Evolutionary conservation across 2,888 invertebrate genomes (phyloP), one percentile per base, ranked within the genome.

Genomic region (Lasioglossum morio): DNA sequence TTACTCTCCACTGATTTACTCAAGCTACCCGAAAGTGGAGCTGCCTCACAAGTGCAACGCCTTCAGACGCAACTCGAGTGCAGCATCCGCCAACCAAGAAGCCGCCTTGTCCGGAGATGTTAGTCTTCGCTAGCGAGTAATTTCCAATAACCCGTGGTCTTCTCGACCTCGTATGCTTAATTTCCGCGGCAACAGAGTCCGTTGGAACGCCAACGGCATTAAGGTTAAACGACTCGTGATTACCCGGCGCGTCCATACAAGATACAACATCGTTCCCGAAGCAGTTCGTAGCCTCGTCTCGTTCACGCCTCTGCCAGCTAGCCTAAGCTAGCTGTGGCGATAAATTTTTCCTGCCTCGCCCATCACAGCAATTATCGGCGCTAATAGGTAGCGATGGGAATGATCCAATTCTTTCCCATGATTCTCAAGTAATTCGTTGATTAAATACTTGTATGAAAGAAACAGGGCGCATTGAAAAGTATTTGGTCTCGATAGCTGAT

Each of bases 331-430:
- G 57, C 57, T 57, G 57, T n/a, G 30, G 85, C 82, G 83, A 81
- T 76, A 74, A 82, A 87, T 86, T 84, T 87, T 86, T 90, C 69
- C 40, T 12, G 30, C 57, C 57, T 53, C 34, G n/a, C 30, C 53
- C 66, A 16, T 74, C 69, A 77, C 66, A 60, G 72, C 77, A 74
- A 91, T 91, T 90, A 90, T 90, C 82, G 75, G 75, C 84, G 87
- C 86, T 91, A 91, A 90, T 88, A 86, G 86, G 79, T 57, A 87
- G 86, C 79, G 79, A 69, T 16, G 72, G n/a, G 30, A 30, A n/a
- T 12, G n/a, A 57, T 57, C n/a, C n/a, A n/a, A 57, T 57, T 57
- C 57, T 57, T 57, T 57, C n/a, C n/a, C 23, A 3, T 10, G 53
- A n/a, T n/a, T 57, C n/a, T 57, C n/a, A n/a, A 57, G 53, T 53